Evolutionary conservation across 2,888 invertebrate species (phyloP).

Genomic region (Mystacides longicornis): DNA sequence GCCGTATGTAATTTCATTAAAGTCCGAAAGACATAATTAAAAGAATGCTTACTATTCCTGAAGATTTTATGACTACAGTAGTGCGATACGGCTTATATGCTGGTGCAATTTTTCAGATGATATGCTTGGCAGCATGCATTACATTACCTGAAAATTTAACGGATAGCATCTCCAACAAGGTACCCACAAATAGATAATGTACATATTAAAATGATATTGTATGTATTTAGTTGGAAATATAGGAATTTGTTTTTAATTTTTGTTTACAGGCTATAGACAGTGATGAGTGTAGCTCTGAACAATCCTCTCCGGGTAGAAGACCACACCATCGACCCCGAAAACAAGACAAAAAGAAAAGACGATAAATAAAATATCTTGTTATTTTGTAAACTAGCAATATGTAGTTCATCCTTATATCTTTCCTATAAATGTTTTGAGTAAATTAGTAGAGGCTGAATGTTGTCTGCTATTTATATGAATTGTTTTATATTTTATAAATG

Average conservation of each 20-base stretch:
- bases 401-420: background rate
- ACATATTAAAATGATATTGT: background rate
- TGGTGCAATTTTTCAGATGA: constrained; percentile 80
- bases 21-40: too few species aligned
- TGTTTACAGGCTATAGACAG: constrained; percentile 53
- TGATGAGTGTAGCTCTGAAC: constrained; percentile 67
- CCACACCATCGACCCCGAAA: constrained; percentile 56
- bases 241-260: background rate
- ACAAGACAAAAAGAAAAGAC: constrained; percentile 66
- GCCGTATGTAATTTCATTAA: too few species aligned
- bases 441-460: background rate
- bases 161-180: constrained; percentile 47
- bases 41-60: constrained; percentile 33
- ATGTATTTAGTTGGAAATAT: background rate
- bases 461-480: background rate
- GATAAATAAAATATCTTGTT: constrained; percentile 34
- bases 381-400: background rate
- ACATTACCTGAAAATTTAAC: constrained; percentile 62
- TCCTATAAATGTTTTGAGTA: too few species aligned
- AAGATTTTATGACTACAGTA: constrained; percentile 65
- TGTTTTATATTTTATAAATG: background rate
- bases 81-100: constrained; percentile 75
- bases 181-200: constrained; percentile 27
- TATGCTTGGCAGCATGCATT: constrained; percentile 76
- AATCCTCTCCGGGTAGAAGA: constrained; percentile 62